phyloP scores from a whole-genome alignment of 2,797 vertebrate species.

The Lycodopsis pacificus region DNA sequence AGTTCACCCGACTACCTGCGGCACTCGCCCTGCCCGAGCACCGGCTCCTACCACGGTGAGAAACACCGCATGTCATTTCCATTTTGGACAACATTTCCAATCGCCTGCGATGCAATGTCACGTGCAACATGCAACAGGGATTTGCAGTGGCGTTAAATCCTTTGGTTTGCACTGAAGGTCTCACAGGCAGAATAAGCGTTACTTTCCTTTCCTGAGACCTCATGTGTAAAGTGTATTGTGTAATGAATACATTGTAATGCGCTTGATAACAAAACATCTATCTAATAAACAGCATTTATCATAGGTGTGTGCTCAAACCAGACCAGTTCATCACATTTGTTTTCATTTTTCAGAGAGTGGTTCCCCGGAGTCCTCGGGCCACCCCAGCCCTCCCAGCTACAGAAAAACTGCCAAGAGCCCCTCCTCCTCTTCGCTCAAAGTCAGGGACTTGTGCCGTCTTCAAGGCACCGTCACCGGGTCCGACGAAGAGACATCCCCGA shows the following conservation, averaged over 20 bases:
- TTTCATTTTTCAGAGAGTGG: conserved; percentile 70
- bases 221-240: neutral
- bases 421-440: conserved; percentile 75
- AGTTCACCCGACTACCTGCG: conserved; percentile 85
- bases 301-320: neutral
- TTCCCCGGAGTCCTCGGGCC: conserved; percentile 77
- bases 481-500: conserved; percentile 62
- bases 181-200: neutral
- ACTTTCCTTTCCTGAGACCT: neutral
- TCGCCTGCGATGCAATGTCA: neutral
- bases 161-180: neutral
- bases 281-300: neutral
- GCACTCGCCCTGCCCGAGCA: conserved; percentile 84
- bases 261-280: neutral
- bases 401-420: conserved; percentile 73
- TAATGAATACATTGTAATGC: neutral
- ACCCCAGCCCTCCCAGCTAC: conserved; percentile 75
- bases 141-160: neutral
- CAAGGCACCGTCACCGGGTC: conserved; percentile 68
- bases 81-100: neutral
- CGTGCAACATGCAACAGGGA: neutral
- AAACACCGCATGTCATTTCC: neutral
- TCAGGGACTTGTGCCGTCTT: conserved; percentile 83
- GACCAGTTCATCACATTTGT: neutral
- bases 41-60: conserved; percentile 78